Evolutionary conservation across 2,888 invertebrate genomes (phyloP), one percentile per base, ranked within the genome.

Genomic region (Tanytarsus gracilentus): DNA sequence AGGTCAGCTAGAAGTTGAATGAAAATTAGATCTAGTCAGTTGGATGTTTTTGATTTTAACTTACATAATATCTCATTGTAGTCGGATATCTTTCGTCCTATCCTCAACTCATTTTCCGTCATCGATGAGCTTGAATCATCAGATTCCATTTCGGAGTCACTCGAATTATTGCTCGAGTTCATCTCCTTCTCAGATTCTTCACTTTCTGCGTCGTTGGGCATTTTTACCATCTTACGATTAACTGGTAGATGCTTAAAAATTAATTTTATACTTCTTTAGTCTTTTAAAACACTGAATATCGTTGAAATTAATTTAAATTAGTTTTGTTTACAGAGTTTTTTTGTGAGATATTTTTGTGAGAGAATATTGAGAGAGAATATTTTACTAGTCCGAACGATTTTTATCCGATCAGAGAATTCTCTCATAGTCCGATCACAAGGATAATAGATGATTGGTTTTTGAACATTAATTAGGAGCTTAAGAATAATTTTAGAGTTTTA

Each of bases 1-100:
- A 96, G 72, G 70, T 94, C 90, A 8, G 85, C 84, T 81, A 72
- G 8, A 75, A 69, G 48, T n/a, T 11, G n/a, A 23, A 33, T 26
- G 48, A 53, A 11, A 26, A 5, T 29, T 30, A 55, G 52, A 52
- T 49, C 39, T 25, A 40, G 16, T 21, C 1, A 16, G 29, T 29
- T 27, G 4, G 18, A 11, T 6, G 4, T 21, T 26, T 8, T 2
- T 2, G 1, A 27, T 26, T 25, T 52, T 62, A 23, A 60, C 53
- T 60, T 66, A 81, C 81, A 75, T 71, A 95, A 77, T 70, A 91
- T 91, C 67, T 91, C 58, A 21, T 14, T 44, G 21, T 39, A 58
- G 16, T 58, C 58, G n/a, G 58, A 14, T 18, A 58, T 58, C 23
- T 58, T 58, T 88, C 65, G 92, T 78, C 67, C 89, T 88, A 69